Evolutionary conservation across 2,888 invertebrate species (phyloP).

Genomic region (Diachrysia chrysitis): DNA sequence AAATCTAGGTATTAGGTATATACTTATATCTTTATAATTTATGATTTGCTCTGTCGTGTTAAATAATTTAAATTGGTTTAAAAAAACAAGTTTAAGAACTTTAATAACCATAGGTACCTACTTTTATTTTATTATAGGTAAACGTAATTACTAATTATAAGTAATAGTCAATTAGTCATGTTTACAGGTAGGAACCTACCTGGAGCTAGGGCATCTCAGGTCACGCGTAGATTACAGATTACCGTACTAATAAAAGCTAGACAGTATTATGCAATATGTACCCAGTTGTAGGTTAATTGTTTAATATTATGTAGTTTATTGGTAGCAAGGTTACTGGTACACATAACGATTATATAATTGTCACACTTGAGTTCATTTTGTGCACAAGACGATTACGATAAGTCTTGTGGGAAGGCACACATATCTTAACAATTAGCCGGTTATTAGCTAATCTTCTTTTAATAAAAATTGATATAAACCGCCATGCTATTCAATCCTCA

Average conservation of each 20-base stretch:
- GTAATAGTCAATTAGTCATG: conserved; percentile 32
- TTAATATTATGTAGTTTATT: conserved; percentile 24
- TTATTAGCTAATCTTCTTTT: background rate
- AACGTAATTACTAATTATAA: conserved; percentile 22
- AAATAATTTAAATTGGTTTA: no score
- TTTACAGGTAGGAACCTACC: conserved; percentile 42
- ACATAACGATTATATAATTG: conserved; percentile 3
- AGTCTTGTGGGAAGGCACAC: background rate
- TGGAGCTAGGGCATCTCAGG: conserved; percentile 47
- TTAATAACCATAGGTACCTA: no score
- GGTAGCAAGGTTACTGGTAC: conserved; percentile 23
- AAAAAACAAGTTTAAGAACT: no score
- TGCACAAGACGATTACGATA: background rate
- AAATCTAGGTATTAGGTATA: background rate
- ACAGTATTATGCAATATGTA: conserved; percentile 40
- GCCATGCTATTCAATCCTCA: background rate
- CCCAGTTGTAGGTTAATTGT: conserved; percentile 33
- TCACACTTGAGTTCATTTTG: conserved; percentile 1
- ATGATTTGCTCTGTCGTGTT: background rate
- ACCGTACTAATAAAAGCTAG: conserved; percentile 26
- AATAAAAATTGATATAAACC: background rate
- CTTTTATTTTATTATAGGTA: no score
- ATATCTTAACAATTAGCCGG: background rate
- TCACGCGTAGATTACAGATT: conserved; percentile 43
- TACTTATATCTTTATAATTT: background rate